Evolutionary conservation across 2,888 invertebrate species (phyloP).

Genomic region (Zaprionus lineosus): DNA sequence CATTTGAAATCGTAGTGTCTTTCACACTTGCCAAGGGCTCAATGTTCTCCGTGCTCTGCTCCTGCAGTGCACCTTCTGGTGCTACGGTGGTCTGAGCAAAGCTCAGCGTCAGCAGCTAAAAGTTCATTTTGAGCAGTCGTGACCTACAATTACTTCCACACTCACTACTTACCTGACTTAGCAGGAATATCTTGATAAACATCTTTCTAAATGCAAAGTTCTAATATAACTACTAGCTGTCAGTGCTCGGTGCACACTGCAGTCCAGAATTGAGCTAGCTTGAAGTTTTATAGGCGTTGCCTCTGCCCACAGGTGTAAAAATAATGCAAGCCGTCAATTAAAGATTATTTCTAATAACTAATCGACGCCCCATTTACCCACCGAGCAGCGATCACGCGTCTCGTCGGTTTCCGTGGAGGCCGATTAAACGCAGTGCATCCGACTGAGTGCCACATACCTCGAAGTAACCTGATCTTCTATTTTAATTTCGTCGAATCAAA

Average conservation of each 20-base stretch:
- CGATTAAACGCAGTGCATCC: no score
- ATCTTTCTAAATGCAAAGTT: constrained; percentile 25
- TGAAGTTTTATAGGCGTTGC: constrained; percentile 47
- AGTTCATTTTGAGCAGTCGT: no score
- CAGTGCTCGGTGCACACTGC: constrained; percentile 32
- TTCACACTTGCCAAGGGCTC: no score
- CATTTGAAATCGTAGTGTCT: no score
- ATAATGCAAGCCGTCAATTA: constrained; percentile 43
- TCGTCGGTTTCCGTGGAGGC: no score
- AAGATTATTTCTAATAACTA: constrained; percentile 28
- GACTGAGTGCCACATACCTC: no score
- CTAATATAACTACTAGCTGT: constrained; percentile 6
- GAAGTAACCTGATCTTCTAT: no score
- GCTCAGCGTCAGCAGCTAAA: constrained; percentile 44
- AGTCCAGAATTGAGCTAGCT: constrained; percentile 6
- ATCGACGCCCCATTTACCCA: constrained; percentile 4
- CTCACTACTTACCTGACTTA: constrained; percentile 55
- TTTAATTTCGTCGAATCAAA: no score
- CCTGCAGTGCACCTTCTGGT: no score
- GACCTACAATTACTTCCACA: no score
- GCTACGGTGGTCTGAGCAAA: constrained; percentile 15
- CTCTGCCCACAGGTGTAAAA: constrained; percentile 38
- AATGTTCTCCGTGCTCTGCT: no score
- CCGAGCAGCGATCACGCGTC: no score
- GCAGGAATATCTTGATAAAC: constrained; percentile 47